Conservation (phyloP, 37 sponge, comb jelly and placozoan genomes). For the Mnemiopsis leidyi region DNA sequence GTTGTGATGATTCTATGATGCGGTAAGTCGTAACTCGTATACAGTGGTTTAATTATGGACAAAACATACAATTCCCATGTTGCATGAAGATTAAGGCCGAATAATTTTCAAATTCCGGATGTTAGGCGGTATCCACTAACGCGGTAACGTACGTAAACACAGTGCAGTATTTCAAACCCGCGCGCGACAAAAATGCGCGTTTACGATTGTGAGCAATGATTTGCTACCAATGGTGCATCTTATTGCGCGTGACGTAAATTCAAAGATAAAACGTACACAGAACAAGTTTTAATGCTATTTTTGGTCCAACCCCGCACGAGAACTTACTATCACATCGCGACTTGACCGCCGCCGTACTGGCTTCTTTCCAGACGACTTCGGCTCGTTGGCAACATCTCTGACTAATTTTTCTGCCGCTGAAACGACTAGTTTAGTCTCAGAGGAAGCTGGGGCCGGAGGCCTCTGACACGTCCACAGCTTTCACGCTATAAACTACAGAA, state of each 20-base stretch:
- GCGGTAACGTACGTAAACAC: neutral
- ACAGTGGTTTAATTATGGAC: too few relatives aligned
- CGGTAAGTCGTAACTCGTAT: too few relatives aligned
- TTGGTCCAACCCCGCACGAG: neutral
- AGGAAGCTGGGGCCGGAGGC: too few relatives aligned
- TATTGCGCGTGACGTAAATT: neutral
- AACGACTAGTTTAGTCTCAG: too few relatives aligned
- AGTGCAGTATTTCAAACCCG: neutral
- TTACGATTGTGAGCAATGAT: neutral
- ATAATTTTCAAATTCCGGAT: neutral
- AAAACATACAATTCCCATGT: too few relatives aligned
- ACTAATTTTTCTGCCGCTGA: neutral
- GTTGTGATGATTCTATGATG: too few relatives aligned
- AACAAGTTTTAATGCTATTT: neutral
- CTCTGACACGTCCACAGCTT: too few relatives aligned
- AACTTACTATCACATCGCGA: neutral
- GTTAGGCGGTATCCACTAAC: neutral
- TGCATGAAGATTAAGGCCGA: too few relatives aligned
- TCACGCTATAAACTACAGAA: too few relatives aligned
- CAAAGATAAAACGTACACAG: neutral
- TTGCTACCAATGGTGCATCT: neutral
- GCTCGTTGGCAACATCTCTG: neutral
- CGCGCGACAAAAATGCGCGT: constrained; percentile 14
- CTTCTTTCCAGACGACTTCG: neutral
- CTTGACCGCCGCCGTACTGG: neutral